These are phyloP conservation scores for Riparia riparia DNA, from an alignment of 2,113 vertebrate genomes.

Conservation along the genomic window DNA sequence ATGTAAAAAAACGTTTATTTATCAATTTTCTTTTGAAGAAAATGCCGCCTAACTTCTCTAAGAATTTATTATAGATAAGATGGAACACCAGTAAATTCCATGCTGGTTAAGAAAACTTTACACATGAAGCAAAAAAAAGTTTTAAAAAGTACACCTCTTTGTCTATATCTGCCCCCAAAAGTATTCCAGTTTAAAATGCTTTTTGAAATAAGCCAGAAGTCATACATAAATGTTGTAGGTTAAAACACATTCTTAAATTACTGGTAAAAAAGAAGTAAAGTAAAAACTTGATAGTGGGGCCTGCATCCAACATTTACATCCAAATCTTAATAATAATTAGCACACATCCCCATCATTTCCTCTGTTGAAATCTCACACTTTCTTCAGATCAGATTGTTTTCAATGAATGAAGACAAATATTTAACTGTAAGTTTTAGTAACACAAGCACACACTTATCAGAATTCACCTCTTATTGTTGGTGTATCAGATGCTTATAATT, in stretches of 20 bases:
- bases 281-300: background rate
- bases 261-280: background rate
- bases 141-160: background rate
- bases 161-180: background rate
- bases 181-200: background rate
- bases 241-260: background rate
- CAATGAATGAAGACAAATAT: background rate
- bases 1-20: background rate
- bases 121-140: background rate
- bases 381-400: background rate
- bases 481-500: background rate
- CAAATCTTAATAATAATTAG: background rate
- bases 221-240: background rate
- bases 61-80: background rate
- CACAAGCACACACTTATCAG: background rate
- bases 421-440: background rate
- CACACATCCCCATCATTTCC: fast-evolving
- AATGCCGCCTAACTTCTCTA: background rate
- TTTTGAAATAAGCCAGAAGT: background rate
- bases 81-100: background rate
- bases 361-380: background rate
- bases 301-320: background rate
- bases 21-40: background rate
- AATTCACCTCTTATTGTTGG: background rate
- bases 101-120: background rate